Evolutionary conservation across 2,113 vertebrate genomes (phyloP).

Genomic region (Haemorhous mexicanus): DNA sequence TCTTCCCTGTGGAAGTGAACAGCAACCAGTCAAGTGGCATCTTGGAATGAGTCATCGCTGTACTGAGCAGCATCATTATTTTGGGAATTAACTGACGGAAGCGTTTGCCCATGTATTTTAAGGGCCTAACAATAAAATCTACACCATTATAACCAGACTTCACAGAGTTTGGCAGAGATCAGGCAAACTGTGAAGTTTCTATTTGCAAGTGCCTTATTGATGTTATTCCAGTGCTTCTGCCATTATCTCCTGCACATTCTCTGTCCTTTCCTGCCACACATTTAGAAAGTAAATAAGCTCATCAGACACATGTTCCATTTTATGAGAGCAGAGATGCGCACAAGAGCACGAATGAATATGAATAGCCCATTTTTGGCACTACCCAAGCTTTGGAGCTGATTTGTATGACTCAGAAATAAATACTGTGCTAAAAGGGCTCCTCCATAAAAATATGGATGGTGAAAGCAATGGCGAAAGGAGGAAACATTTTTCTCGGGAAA

Average conservation of each 20-base stretch:
- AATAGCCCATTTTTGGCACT: constrained; percentile 51
- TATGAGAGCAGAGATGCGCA: constrained; percentile 32
- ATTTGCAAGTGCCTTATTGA: constrained; percentile 26
- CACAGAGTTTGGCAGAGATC: not conserved
- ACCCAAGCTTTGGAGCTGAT: constrained; percentile 41
- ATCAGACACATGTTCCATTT: constrained; percentile 51
- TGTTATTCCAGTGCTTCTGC: constrained; percentile 17
- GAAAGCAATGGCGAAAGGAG: not conserved
- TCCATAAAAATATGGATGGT: not conserved
- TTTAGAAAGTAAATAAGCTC: constrained; percentile 59
- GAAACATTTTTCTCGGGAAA: not conserved
- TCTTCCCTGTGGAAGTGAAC: not conserved
- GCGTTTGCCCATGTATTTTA: not conserved
- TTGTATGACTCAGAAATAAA: constrained; percentile 61
- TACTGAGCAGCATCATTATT: not conserved
- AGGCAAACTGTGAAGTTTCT: not conserved
- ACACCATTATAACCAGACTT: not conserved
- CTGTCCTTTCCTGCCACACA: constrained; percentile 39
- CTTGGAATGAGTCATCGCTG: not conserved
- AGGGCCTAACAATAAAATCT: not conserved
- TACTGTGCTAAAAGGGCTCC: constrained; percentile 10
- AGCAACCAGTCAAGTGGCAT: not conserved
- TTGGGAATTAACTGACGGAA: not conserved
- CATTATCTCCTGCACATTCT: constrained; percentile 7
- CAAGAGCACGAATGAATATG: constrained; percentile 56